These are phyloP conservation scores for Hylaeus volcanicus DNA, from an alignment of 1,140 invertebrate genomes.

Conservation along the genomic window DNA sequence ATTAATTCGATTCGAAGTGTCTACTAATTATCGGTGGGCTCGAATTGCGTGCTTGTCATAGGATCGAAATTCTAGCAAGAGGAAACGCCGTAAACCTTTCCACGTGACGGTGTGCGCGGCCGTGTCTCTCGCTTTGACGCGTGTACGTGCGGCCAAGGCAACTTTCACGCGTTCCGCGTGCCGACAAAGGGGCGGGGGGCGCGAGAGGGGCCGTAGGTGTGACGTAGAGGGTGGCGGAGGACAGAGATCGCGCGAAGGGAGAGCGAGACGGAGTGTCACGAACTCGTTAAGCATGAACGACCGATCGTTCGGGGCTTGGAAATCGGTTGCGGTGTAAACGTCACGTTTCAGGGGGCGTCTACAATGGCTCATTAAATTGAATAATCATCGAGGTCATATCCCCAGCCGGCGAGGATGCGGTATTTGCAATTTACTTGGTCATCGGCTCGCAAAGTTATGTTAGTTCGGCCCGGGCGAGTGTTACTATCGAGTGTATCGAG, in stretches of 20 bases:
- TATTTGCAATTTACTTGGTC: conserved; percentile 65
- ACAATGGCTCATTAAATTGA: conserved; percentile 73
- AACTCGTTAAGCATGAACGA: conserved; percentile 65
- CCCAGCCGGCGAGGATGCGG: conserved; percentile 45
- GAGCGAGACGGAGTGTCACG: conserved; percentile 25
- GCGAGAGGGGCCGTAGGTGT: not conserved
- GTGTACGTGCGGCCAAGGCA: not conserved
- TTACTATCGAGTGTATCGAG: conserved; percentile 32
- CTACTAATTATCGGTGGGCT: conserved; percentile 63
- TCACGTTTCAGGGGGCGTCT: conserved; percentile 70
- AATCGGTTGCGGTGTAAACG: conserved; percentile 71
- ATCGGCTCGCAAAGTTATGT: conserved; percentile 49
- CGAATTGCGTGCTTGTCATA: conserved; percentile 50
- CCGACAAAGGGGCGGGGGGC: not conserved
- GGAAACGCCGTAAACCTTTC: conserved; percentile 42
- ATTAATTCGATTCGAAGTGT: conserved; percentile 66
- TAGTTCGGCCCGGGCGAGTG: conserved; percentile 19
- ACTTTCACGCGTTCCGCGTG: conserved; percentile 16
- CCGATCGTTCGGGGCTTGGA: conserved; percentile 51
- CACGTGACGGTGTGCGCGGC: not conserved
- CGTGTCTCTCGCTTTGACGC: not conserved
- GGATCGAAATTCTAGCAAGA: conserved; percentile 59
- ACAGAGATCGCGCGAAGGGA: not conserved
- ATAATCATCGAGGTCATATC: conserved; percentile 70
- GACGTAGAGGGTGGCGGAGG: not conserved